These are phyloP conservation scores for Nycteola revayana DNA, from an alignment of 2,888 invertebrate species.

Conservation along the genomic window DNA sequence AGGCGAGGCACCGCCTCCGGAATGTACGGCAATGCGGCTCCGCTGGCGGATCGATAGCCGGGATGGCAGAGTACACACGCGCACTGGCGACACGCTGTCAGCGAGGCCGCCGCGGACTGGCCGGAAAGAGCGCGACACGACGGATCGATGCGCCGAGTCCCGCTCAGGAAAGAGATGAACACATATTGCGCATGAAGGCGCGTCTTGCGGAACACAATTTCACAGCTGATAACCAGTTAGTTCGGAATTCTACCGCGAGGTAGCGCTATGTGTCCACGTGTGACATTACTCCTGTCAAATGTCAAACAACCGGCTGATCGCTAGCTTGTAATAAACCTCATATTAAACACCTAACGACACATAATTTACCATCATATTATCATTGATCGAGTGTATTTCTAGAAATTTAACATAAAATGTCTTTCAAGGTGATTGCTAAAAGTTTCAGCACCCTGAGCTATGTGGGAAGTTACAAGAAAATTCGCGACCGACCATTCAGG, in stretches of 20 bases:
- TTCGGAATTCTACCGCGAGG: conserved; percentile 44
- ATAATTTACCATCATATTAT: neutral
- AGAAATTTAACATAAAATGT: conserved; percentile 45
- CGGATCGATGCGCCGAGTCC: conserved; percentile 56
- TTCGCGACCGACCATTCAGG: conserved; percentile 60
- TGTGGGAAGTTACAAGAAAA: conserved; percentile 65
- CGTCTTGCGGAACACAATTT: conserved; percentile 66
- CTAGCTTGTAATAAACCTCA: conserved; percentile 24
- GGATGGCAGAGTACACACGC: conserved; percentile 64
- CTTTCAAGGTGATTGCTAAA: conserved; percentile 57
- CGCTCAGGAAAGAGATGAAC: conserved; percentile 73
- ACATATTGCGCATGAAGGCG: conserved; percentile 70
- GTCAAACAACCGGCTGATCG: conserved; percentile 20
- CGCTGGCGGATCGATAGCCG: conserved; percentile 71
- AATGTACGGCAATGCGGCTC: conserved; percentile 82
- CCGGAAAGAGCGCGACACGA: conserved; percentile 63
- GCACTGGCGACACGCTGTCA: conserved; percentile 65
- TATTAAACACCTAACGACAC: conserved; percentile 10
- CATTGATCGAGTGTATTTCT: conserved; percentile 3
- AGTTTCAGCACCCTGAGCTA: conserved; percentile 64
- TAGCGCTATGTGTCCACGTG: conserved; percentile 46
- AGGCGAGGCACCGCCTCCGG: conserved; percentile 80
- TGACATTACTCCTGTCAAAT: conserved; percentile 18
- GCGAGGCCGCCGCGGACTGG: conserved; percentile 55
- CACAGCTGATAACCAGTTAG: conserved; percentile 68